Percentiles rank a stretch among this genome's conserved stretches.
phyloP scores from a whole-genome alignment of 2,888 invertebrate species.

The Pantelozetes paolii region DNA sequence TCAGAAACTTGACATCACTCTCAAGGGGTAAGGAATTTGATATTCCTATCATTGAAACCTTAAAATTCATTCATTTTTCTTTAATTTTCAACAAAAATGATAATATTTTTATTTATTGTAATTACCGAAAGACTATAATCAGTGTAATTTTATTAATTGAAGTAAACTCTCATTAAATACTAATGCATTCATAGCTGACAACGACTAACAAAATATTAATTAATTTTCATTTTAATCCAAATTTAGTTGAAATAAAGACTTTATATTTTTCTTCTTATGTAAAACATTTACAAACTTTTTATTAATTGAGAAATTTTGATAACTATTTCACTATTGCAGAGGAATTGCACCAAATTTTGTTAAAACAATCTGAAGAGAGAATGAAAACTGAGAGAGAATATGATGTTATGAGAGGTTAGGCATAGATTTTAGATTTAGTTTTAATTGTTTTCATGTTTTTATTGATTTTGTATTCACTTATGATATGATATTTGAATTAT shows the following conservation, averaged over 20 bases:
- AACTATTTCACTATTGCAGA: conserved; percentile 48
- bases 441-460: neutral
- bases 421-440: neutral
- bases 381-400: conserved; percentile 52
- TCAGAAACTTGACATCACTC: conserved; percentile 21
- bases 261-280: too few species aligned
- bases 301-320: too few species aligned
- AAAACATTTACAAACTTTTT: too few species aligned
- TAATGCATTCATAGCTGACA: too few species aligned
- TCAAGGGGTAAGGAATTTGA: conserved; percentile 29
- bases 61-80: neutral
- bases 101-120: too few species aligned
- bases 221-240: too few species aligned
- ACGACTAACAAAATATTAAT: too few species aligned
- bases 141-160: too few species aligned
- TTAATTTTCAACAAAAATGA: neutral
- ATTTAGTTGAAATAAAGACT: too few species aligned
- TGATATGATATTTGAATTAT: neutral
- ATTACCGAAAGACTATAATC: too few species aligned
- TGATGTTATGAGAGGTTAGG: conserved; percentile 50
- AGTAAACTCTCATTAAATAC: too few species aligned
- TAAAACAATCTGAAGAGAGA: conserved; percentile 51
- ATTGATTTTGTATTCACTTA: neutral
- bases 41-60: neutral
- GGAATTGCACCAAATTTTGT: conserved; percentile 51